Percentiles rank a stretch among this genome's conserved stretches.
phyloP scores from a whole-genome alignment of 2,113 vertebrate species.

The Brevimyrus niger region DNA sequence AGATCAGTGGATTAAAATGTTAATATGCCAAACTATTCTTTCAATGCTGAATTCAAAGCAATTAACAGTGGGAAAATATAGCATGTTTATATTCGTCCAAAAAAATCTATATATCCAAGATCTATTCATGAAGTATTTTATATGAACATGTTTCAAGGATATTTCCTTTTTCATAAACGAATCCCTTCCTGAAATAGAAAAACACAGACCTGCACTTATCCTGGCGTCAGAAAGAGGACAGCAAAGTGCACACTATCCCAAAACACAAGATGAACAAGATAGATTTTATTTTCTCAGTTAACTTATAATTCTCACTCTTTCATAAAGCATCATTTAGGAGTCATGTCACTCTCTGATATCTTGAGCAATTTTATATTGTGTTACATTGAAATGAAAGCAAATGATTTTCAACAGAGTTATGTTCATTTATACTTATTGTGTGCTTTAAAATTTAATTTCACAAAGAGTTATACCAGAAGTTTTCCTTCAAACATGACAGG shows the following conservation, averaged over 20 bases:
- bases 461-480: background rate
- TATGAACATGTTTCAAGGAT: background rate
- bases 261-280: conserved; percentile 36
- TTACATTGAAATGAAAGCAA: background rate
- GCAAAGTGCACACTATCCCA: conserved; percentile 34
- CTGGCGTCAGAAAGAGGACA: conserved; percentile 22
- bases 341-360: background rate
- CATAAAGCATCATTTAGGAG: background rate
- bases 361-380: background rate
- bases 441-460: background rate
- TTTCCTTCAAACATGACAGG: background rate
- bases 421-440: background rate
- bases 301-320: background rate
- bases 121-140: background rate
- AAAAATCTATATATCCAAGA: background rate
- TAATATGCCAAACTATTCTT: background rate
- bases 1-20: background rate
- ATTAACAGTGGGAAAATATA: background rate
- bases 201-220: background rate
- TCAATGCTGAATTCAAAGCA: background rate
- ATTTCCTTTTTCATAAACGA: background rate
- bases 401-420: background rate
- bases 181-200: background rate
- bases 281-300: conserved; percentile 29
- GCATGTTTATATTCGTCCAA: background rate